Conservation (phyloP, 2,797 vertebrate genomes). For the Myotis daubentonii region DNA sequence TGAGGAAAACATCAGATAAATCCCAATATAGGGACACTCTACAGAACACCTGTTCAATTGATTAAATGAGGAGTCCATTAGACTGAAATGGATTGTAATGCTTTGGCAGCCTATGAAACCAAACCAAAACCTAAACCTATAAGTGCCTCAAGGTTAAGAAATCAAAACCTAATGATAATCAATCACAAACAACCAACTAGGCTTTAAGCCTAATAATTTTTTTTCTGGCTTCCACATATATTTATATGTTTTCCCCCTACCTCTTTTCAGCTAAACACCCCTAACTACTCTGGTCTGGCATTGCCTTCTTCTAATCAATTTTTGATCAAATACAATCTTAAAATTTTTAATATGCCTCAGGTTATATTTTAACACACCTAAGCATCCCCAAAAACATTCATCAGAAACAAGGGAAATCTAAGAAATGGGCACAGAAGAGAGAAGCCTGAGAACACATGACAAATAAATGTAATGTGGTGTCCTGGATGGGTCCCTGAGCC, state of each 20-base stretch:
- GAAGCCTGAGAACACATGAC: not conserved
- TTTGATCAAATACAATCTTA: not conserved
- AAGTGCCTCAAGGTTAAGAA: not conserved
- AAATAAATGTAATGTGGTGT: not conserved
- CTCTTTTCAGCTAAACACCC: not conserved
- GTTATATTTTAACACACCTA: not conserved
- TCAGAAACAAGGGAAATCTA: not conserved
- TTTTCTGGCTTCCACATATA: not conserved
- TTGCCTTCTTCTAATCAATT: not conserved
- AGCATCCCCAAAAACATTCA: not conserved
- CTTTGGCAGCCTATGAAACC: not conserved
- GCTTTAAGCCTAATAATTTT: not conserved
- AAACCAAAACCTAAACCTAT: not conserved
- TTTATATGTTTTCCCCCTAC: not conserved
- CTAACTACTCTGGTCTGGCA: not conserved
- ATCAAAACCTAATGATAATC: not conserved
- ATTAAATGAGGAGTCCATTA: not conserved
- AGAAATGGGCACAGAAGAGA: not conserved
- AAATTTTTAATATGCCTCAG: not conserved
- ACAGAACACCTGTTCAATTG: not conserved
- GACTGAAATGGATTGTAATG: not conserved
- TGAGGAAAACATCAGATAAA: not conserved
- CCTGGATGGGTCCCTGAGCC: not conserved
- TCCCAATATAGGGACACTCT: not conserved
- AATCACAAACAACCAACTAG: not conserved